phyloP scores from a whole-genome alignment of 2,113 vertebrate species.

The Anarrhichthys ocellatus region DNA sequence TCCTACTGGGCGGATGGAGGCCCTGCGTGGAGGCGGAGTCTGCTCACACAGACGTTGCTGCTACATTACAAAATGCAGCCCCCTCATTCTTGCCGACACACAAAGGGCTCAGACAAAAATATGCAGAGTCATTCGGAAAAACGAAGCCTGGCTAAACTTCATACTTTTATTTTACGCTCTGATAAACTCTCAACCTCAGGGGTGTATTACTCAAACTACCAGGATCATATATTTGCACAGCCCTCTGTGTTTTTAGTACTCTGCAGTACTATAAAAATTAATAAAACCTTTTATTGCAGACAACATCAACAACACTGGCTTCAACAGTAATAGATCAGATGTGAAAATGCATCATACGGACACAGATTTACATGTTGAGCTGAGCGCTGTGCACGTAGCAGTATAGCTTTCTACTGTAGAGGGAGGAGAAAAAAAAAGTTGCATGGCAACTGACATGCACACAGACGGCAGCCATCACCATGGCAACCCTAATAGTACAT shows the following conservation, averaged over 20 bases:
- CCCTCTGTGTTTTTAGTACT: background rate
- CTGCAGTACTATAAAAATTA: background rate
- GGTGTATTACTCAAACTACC: background rate
- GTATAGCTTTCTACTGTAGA: conserved; percentile 32
- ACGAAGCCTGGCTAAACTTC: background rate
- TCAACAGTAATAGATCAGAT: background rate
- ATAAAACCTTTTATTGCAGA: background rate
- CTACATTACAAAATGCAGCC: background rate
- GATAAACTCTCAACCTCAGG: background rate
- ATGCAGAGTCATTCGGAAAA: background rate
- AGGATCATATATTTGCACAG: background rate
- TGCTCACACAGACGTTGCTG: conserved; percentile 2
- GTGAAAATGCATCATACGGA: background rate
- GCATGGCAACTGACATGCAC: conserved; percentile 79
- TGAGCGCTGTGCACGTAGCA: conserved; percentile 23
- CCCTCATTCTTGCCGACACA: background rate
- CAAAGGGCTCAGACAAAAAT: background rate
- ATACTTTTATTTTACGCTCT: background rate
- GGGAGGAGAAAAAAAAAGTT: conserved; percentile 46
- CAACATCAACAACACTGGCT: background rate
- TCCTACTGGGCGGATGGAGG: background rate
- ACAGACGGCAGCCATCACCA: conserved; percentile 71
- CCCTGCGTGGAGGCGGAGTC: background rate
- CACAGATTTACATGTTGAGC: background rate
- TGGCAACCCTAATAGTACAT: conserved; percentile 80